Evolutionary conservation across 2,888 invertebrate species (phyloP).

Genomic region (Lasioglossum oenotherae): DNA sequence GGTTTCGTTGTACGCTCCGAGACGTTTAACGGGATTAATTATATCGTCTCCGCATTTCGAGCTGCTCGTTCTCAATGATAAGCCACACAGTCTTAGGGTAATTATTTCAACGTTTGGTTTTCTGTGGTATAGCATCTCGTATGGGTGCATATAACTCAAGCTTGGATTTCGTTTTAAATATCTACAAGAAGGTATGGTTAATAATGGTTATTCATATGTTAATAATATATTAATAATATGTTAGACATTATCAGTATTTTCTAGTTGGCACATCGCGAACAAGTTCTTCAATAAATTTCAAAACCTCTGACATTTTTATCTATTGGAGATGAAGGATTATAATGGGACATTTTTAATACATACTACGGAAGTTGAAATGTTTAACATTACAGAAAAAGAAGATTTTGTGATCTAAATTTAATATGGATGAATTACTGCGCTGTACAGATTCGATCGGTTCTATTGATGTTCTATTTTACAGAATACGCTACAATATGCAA

Average conservation of each 20-base stretch:
- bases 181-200: too few species aligned
- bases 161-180: too few species aligned
- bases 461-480: neutral
- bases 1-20: neutral
- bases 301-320: neutral
- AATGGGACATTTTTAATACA: neutral
- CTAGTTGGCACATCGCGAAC: too few species aligned
- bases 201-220: too few species aligned
- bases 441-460: neutral
- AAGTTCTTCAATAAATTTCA: neutral
- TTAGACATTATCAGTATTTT: too few species aligned
- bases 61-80: neutral
- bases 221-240: too few species aligned
- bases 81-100: neutral
- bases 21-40: conserved; percentile 2
- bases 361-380: neutral
- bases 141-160: too few species aligned
- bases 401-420: neutral
- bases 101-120: too few species aligned
- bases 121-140: too few species aligned
- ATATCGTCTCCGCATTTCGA: neutral
- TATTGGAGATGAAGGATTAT: neutral
- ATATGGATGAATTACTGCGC: neutral
- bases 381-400: neutral
- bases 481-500: neutral